Conservation (phyloP, 2,888 invertebrate genomes). For the Salticus scenicus region DNA sequence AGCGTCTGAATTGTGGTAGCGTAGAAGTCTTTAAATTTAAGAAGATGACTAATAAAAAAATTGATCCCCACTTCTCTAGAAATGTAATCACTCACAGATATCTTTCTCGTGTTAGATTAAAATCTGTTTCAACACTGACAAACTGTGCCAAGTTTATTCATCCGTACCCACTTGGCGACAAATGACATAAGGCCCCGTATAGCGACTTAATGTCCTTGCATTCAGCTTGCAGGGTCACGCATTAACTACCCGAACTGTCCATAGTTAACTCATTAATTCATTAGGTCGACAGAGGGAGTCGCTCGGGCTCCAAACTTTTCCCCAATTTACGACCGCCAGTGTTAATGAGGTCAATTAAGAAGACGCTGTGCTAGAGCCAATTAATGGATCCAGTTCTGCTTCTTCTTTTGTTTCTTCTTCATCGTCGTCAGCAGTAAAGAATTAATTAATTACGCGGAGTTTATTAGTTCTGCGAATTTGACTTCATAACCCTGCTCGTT, state of each 20-base stretch:
- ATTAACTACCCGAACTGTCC: slow-evolving; percentile 51
- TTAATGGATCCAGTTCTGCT: slow-evolving; percentile 51
- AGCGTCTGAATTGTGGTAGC: too few relatives aligned
- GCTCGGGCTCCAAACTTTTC: slow-evolving; percentile 44
- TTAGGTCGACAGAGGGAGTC: slow-evolving; percentile 52
- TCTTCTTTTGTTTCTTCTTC: slow-evolving; percentile 25
- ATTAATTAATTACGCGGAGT: slow-evolving; percentile 63
- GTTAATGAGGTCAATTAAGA: slow-evolving; percentile 69
- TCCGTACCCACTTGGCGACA: slow-evolving; percentile 5
- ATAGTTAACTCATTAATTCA: slow-evolving; percentile 53
- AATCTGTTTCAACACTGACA: neutral
- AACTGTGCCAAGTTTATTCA: slow-evolving; percentile 8
- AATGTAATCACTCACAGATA: neutral
- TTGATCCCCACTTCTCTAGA: neutral
- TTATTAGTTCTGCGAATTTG: slow-evolving; percentile 66
- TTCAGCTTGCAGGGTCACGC: slow-evolving; percentile 25
- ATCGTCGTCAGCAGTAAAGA: slow-evolving; percentile 32
- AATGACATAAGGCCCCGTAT: neutral
- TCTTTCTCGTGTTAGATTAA: neutral
- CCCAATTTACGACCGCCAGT: slow-evolving; percentile 62
- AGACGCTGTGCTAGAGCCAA: slow-evolving; percentile 51
- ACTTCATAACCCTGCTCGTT: slow-evolving; percentile 66
- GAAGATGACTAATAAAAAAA: too few relatives aligned
- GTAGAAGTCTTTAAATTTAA: too few relatives aligned
- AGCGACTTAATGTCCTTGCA: slow-evolving; percentile 49